Conservation (phyloP, 2,113 vertebrate genomes). For the Pardalotus punctatus region DNA sequence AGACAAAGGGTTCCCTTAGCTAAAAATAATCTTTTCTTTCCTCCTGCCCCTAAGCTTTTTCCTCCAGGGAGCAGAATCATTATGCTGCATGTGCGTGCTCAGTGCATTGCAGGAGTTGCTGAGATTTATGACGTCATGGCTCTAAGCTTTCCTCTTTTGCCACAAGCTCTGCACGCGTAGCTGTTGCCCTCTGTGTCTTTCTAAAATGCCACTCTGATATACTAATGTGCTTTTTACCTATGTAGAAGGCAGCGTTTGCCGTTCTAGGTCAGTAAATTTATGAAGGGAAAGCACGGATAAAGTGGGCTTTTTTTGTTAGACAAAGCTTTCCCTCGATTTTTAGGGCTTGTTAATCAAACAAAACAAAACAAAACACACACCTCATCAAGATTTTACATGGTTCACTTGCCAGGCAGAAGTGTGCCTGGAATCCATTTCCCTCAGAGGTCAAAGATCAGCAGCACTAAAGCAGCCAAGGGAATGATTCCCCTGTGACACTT, state of each 20-base stretch:
- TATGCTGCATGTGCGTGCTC: not conserved
- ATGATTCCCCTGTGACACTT: constrained; percentile 45
- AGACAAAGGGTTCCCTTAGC: constrained; percentile 70
- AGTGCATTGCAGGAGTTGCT: constrained; percentile 30
- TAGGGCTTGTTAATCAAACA: constrained; percentile 46
- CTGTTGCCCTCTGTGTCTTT: not conserved
- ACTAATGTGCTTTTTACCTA: not conserved
- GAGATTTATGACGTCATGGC: constrained; percentile 58
- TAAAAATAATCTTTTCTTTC: constrained; percentile 71
- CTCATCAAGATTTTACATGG: constrained; percentile 54
- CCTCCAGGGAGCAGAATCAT: constrained; percentile 52
- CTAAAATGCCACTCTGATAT: not conserved
- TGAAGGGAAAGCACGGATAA: not conserved
- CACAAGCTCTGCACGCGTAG: not conserved
- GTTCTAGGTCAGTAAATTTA: constrained; percentile 24
- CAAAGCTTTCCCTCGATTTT: not conserved
- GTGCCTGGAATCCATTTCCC: constrained; percentile 63
- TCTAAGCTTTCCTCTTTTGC: constrained; percentile 26
- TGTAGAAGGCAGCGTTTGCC: not conserved
- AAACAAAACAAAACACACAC: constrained; percentile 35
- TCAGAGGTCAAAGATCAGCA: constrained; percentile 49
- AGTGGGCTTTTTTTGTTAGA: not conserved
- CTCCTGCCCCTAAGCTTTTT: constrained; percentile 46
- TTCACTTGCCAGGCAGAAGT: constrained; percentile 52
- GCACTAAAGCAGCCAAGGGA: constrained; percentile 14